These are phyloP conservation scores for Arenaria interpres DNA, from an alignment of 2,113 vertebrate genomes.

Conservation along the genomic window DNA sequence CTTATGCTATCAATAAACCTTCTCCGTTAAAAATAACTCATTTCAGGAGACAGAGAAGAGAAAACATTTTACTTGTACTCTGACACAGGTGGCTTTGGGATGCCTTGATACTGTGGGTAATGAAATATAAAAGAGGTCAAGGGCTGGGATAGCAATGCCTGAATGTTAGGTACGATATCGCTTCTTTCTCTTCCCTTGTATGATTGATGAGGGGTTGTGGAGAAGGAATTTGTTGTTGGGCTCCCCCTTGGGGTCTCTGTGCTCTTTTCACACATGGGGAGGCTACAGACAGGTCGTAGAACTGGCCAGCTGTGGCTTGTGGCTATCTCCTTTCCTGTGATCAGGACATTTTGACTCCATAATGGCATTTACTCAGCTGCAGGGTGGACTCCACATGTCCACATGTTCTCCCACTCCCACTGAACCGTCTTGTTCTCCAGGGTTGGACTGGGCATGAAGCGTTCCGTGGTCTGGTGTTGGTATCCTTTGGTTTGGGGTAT, in stretches of 20 bases:
- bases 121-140: neutral
- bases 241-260: neutral
- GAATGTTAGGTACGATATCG: neutral
- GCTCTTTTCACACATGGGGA: accelerated
- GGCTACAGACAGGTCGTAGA: neutral
- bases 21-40: accelerated
- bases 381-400: neutral
- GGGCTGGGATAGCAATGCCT: neutral
- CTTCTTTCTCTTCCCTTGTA: neutral
- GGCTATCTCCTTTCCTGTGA: neutral
- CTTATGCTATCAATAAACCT: neutral
- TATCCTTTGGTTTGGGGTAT: neutral
- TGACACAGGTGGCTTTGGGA: neutral
- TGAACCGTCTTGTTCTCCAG: neutral
- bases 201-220: neutral
- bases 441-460: neutral
- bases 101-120: neutral
- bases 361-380: neutral
- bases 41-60: neutral
- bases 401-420: neutral
- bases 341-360: neutral
- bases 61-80: neutral
- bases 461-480: accelerated
- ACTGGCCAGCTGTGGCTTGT: neutral
- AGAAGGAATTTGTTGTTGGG: neutral